Base-by-base conservation (phyloP, 2,888 invertebrate genomes). In the Callinectes sapidus region DNA sequence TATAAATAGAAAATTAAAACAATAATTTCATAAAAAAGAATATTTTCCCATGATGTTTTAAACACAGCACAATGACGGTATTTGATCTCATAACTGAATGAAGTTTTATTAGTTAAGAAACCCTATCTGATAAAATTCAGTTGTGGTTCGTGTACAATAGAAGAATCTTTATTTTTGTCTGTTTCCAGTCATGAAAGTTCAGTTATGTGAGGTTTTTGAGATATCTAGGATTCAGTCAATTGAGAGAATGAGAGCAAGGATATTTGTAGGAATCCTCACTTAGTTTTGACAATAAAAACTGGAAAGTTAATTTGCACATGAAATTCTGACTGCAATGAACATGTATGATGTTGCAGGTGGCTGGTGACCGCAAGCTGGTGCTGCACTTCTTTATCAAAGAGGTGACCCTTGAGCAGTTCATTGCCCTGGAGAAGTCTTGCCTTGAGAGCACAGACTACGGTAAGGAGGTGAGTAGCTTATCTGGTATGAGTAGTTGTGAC, bases 361-460 rank as follows among this genome's bases (percentile, higher is more conserved):
- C 89, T 35, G 87, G 92, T 13, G 90, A 87, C 18, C 90, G 92
- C 61, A 61, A 90, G 1, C 39, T 92, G 48, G 71, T 94, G 2
- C 89, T 93, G 8, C 95, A 95, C 91, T 96, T 96, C 94, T 96
- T 95, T 94, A 95, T 95, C 14, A 95, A 95, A 94, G 95, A 96
- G 95, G 95, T 96, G 0, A 94, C 95, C 0, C 61, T 95, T 71
- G 95, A 95, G 8, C 95, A 96, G 54, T 95, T 96, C 66, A 66
- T 94, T 66, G 94, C 95, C 32, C 95, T 96, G 61, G 96, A 96
- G 95, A 95, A 95, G 89, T 95, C 95, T 42, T 95, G 95, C 81
- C 94, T 96, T 3, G 92, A 95, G 81, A 96, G 96, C 6, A 94
- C 95, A 66, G 96, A 96, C 85, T 96, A 95, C 95, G 96, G 96